Evolutionary conservation across 2,113 vertebrate genomes (phyloP), one percentile per base, ranked within the genome.

Genomic region (Vireo altiloquus): DNA sequence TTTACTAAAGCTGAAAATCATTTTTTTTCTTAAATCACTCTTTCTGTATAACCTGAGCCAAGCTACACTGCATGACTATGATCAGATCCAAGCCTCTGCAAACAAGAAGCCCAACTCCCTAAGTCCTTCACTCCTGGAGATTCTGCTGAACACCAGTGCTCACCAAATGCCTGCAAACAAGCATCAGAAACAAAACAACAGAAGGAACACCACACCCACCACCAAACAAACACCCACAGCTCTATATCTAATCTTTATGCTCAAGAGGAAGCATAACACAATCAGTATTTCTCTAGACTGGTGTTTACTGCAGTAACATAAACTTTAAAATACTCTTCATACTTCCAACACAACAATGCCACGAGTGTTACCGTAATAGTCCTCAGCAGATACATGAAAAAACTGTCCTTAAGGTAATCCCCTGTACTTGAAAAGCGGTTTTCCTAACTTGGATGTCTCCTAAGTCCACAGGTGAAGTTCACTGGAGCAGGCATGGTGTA

Each of bases 171-270:
- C 54, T 78, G 37, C 69, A 66, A 94, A 95, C 35, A 52, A 37
- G 60, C 15, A 83, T 8, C 68, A 81, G 52, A 89, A 94, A 54
- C 54, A 84, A 57, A 85, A 81, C 74, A 90, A 61, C 52, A 52
- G 23, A 64, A 69, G 23, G 15, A 84, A 61, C 64, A 84, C 74
- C 71, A 76, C 59, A 54, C 39, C 56, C 84, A 70, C 18, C 42
- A 60, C 6, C 39, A 69, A 44, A 86, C 22, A 84, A 28, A 47
- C 66, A 74, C 42, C 46, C 11, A 60, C 2, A 78, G 50, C 35
- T 81, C 72, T 15, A 0, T 14, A 72, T 7, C 59, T 28, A 79
- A 12, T 52, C 39, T 40, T 77, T 46, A 75, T 13, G 10, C 13
- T 85, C 65, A 39, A 33, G 35, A 69, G 28, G 47, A 90, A 76